These are phyloP conservation scores for Otocyon megalotis DNA, from an alignment of 2,113 vertebrate species.

Conservation along the genomic window DNA sequence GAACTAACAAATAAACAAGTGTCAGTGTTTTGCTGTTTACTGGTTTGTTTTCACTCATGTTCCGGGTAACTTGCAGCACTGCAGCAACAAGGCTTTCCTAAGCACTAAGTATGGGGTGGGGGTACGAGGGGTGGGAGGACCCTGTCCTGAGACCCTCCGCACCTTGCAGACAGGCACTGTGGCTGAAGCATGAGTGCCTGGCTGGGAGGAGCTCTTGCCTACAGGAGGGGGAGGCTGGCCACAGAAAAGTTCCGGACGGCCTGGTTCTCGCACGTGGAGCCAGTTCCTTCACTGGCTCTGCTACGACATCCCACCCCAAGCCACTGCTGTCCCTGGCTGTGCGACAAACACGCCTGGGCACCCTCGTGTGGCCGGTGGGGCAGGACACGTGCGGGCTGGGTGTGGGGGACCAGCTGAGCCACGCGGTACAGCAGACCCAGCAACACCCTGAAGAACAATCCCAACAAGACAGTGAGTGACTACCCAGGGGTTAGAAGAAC, in stretches of 20 bases:
- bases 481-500: not conserved
- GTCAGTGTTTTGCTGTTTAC: accelerated
- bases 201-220: too few relatives aligned
- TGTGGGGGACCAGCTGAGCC: not conserved
- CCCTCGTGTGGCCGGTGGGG: not conserved
- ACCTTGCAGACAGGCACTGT: not conserved
- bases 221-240: too few relatives aligned
- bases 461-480: too few relatives aligned
- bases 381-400: not conserved
- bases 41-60: too few relatives aligned
- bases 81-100: not conserved
- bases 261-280: too few relatives aligned
- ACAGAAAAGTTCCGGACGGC: not conserved
- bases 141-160: not conserved
- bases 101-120: not conserved
- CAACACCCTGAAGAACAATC: accelerated
- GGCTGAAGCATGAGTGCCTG: accelerated
- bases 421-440: accelerated
- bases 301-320: not conserved
- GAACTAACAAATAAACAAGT: not conserved
- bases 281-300: not conserved
- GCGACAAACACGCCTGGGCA: too few relatives aligned
- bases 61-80: accelerated
- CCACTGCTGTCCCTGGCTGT: too few relatives aligned
- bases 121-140: not conserved